These are phyloP conservation scores for Triplophysa siluroides DNA, from an alignment of 2,113 vertebrate genomes.

Conservation along the genomic window DNA sequence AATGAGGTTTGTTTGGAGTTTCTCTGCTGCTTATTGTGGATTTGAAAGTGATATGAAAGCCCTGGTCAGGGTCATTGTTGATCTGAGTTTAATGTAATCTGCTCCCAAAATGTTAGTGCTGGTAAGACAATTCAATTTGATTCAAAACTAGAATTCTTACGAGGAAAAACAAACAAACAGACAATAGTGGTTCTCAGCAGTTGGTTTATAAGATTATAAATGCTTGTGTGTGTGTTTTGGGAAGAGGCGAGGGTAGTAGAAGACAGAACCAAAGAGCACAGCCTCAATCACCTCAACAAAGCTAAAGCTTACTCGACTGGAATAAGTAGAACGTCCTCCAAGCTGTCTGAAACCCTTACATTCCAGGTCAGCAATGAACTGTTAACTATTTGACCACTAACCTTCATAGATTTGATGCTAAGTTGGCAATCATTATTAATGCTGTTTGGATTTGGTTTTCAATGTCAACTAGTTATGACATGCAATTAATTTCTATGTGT, in stretches of 20 bases:
- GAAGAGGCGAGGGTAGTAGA: constrained; percentile 9
- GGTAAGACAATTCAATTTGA: constrained; percentile 13
- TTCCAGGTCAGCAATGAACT: constrained; percentile 42
- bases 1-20: background rate
- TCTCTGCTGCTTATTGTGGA: constrained; percentile 14
- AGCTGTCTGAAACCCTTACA: constrained; percentile 49
- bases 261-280: constrained; percentile 40
- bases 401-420: constrained; percentile 25
- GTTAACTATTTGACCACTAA: constrained; percentile 41
- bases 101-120: background rate
- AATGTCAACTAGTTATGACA: background rate
- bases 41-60: constrained; percentile 40
- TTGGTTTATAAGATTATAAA: background rate
- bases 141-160: constrained; percentile 5
- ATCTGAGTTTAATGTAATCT: constrained; percentile 15
- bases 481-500: background rate
- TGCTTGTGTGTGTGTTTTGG: constrained; percentile 19
- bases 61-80: constrained; percentile 9
- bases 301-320: constrained; percentile 47
- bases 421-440: constrained; percentile 33
- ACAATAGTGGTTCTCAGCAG: background rate
- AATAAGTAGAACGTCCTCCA: constrained; percentile 54
- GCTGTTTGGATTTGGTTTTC: constrained; percentile 25
- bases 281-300: constrained; percentile 38
- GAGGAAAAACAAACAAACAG: background rate